phyloP scores from a whole-genome alignment of 2,113 vertebrate species.

The Cyanoramphus novaezelandiae region DNA sequence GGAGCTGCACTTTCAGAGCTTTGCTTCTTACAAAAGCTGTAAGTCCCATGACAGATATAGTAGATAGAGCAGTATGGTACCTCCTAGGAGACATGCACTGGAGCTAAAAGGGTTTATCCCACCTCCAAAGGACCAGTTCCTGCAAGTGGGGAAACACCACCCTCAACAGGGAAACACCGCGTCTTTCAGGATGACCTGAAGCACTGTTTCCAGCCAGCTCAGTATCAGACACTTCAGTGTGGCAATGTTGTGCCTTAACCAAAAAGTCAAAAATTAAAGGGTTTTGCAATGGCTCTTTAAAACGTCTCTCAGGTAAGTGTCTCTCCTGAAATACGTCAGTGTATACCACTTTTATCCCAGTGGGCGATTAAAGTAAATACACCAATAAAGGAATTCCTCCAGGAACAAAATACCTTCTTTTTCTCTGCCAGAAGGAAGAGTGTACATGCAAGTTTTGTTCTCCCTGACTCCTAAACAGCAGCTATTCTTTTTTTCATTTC shows the following conservation, averaged over 20 bases:
- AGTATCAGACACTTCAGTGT: neutral
- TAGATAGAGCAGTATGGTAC: neutral
- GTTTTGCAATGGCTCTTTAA: neutral
- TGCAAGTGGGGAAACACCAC: fast-evolving
- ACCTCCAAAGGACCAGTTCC: neutral
- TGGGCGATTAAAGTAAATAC: neutral
- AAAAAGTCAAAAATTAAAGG: neutral
- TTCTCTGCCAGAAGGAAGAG: neutral
- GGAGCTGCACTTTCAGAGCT: neutral
- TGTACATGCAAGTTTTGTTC: neutral
- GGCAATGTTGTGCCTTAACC: neutral
- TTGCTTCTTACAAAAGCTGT: neutral
- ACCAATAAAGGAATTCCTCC: fast-evolving
- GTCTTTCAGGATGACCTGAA: neutral
- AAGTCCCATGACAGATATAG: neutral
- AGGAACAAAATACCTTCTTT: neutral
- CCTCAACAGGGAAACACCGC: fast-evolving
- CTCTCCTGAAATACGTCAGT: neutral
- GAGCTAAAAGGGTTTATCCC: neutral
- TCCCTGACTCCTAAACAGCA: neutral
- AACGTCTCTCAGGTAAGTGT: neutral
- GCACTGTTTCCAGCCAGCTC: neutral
- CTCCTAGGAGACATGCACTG: fast-evolving
- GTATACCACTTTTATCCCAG: neutral
- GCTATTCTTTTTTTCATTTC: neutral